Evolutionary conservation across 2,113 vertebrate species (phyloP), one percentile per base, ranked within the genome.

Genomic region (Eulacestoma nigropectus): DNA sequence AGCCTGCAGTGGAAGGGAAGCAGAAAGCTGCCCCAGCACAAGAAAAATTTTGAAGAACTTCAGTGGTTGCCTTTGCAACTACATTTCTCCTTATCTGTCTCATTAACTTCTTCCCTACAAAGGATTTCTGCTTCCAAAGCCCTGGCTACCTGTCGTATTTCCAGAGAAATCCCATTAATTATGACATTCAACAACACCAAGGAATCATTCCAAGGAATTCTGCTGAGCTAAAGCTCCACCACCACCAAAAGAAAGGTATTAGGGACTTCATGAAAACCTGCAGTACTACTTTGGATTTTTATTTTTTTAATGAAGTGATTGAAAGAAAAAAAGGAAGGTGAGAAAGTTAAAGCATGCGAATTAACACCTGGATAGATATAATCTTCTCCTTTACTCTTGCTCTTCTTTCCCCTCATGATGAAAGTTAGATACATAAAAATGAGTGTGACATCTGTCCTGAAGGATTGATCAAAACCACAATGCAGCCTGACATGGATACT

Each of bases 81-180:
- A 5, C 22, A 44, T 47, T 73, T 87, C 70, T 89, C 75, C 89
- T 84, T 93, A 79, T 59, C 70, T 32, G 30, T 77, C 88, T 95
- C 79, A 75, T 88, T 95, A 96, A 84, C 35, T 88, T 92, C 49
- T 68, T 64, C 35, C 30, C 73, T 89, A 52, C 72, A 86, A 88
- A 84, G 72, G 76, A 26, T 20, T 88, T 89, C 79, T 88, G 39
- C 83, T 83, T 94, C 85, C 75, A 90, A 44, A 95, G 59, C 35
- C 75, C 56, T 7, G 11, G 68, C 35, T 94, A 42, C 47, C 74
- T 77, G 82, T 84, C 87, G 3, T 30, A 16, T 25, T 77, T 90
- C 55, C 72, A 88, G 42, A 94, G 56, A 90, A 92, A 84, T 77
- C 55, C 53, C 90, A 90, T 93, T 89, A 89, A 87, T 94, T 90